Evolutionary conservation across 2,797 vertebrate genomes (phyloP), one percentile per base, ranked within the genome.

Genomic region (Ctenopoma multispine): DNA sequence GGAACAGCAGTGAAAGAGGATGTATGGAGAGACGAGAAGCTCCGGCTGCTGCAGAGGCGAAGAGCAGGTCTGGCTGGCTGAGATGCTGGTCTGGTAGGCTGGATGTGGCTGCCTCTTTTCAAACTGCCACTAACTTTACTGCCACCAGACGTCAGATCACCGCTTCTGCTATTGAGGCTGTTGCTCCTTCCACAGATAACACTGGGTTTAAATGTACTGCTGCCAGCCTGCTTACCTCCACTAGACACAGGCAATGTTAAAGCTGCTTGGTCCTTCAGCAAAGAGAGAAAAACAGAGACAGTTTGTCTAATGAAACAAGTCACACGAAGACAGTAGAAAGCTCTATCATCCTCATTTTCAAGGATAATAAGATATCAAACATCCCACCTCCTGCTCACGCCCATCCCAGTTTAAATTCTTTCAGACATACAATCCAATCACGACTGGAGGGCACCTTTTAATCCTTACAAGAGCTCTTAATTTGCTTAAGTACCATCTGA

Each of bases 401-500:
- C 68, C 27, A 50, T 50, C 40, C 55, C 49, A 74, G 55, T 62
- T 34, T 64, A 48, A 14, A 80, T 61, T 76, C 80, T 65, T 63
- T 83, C 58, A 84, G 78, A 82, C 72, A 55, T 58, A 14, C 66
- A 90, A 81, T 90, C 87, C 83, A 48, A 80, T 89, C 77, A 79
- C 63, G 48, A 23, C 53, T 27, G 7, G 57, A 78, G 71, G 66
- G 68, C 73, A 69, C 80, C 66, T 75, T 84, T 88, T 88, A 94
- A 93, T 92, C 93, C 92, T 67, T 43, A 80, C 78, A 21, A 86
- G 85, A 92, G 81, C 90, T 88, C 85, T 89, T 94, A 94, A 95
- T 93, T 94, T 87, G 70, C 90, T 93, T 93, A 93, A 92, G 90
- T 84, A 78, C 88, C 84, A 90, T 89, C 85, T 91, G 89, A 92